Base-by-base conservation (phyloP, 2,797 vertebrate species). In the Periparus ater region DNA sequence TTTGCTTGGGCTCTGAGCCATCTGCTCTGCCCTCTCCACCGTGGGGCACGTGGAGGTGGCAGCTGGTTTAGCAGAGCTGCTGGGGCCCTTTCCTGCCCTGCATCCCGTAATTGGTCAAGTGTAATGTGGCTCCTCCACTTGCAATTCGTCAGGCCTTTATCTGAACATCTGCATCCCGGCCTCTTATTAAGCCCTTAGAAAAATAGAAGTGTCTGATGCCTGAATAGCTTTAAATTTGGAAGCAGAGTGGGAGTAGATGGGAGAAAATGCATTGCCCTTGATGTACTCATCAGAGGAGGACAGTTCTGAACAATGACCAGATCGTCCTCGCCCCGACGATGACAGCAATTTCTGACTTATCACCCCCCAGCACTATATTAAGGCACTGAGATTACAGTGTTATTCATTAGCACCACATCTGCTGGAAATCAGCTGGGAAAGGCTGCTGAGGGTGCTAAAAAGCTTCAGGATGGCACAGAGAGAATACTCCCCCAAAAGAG, bases 301-400 rank as follows among this genome's bases (percentile, higher is more conserved):
- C 96, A 97, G 97, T 91, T 93, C 85, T 84, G 73, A 98, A 98
- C 97, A 98, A 96, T 98, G 98, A 96, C 95, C 98, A 98, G 98
- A 98, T 96, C 96, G 25, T 98, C 97, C 96, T 93, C 34, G 15
- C 27, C 11, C 70, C 1, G 1, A 98, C 1, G 97, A 97, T 98
- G 98, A 98, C 98, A 98, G 98, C 98, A 95, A 63, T 97, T 97
- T 97, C 27, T 14, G 94, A 97, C 95, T 98, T 98, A 97, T 98
- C 98, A 32, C 81, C 13, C 89, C 96, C 97, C 48, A 7, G 97
- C 96, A 97, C 98, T 98, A 98, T 97, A 98, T 98, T 98, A 98
- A 98, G 98, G 96, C 95, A 93, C 95, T 26, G 95, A 98, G 98
- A 98, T 98, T 98, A 97, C 95, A 78, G 95, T 67, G 94, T 96